Base-by-base conservation (phyloP, 1,140 invertebrate species). In the Leptopilina clavipes region DNA sequence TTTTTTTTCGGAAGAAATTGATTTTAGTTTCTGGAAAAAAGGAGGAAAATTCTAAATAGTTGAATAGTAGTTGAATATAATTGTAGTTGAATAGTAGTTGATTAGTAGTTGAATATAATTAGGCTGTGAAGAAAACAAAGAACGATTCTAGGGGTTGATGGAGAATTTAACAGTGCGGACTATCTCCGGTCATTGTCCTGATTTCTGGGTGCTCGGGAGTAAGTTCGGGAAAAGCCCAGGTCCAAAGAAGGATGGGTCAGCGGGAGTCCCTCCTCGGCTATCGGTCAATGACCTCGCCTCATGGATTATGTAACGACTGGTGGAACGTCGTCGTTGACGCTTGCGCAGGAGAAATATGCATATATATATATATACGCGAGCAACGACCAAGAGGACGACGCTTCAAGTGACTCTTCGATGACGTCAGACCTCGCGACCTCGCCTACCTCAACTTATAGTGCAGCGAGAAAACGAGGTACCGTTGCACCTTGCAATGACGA, bases 371-470 rank as follows among this genome's bases (percentile, higher is more conserved):
- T 78, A 79, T 81, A 81, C 70, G 80, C 80, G 70, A 77, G 79
- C 79, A 80, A 80, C 82, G 75, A 84, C 79, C 80, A 79, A 80
- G 79, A 83, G 79, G 83, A 82, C 79, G 74, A 77, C n/a, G n/a
- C n/a, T 74, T 78, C 81, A 81, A 83, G 76, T 87, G 83, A 86
- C 83, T 85, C 80, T 79, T 77, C 75, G 76, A 80, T 89, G 88
- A 89, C 88, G 88, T 89, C 88, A 89, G 76, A 79, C 5, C 76
- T 59, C 82, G 79, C 87, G 85, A 88, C 88, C 88, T 89, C 88
- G 86, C 88, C 88, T 88, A 89, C 88, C 87, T 89, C 88, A 89
- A 89, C 87, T 82, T 86, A 40, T 40, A 79, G 85, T 82, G 84
- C 82, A 79, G 72, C 75, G 78, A 82, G 85, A 86, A 31, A 40